These are phyloP conservation scores for Takifugu bimaculatus DNA, from an alignment of 2,113 vertebrate genomes.

Conservation along the genomic window DNA sequence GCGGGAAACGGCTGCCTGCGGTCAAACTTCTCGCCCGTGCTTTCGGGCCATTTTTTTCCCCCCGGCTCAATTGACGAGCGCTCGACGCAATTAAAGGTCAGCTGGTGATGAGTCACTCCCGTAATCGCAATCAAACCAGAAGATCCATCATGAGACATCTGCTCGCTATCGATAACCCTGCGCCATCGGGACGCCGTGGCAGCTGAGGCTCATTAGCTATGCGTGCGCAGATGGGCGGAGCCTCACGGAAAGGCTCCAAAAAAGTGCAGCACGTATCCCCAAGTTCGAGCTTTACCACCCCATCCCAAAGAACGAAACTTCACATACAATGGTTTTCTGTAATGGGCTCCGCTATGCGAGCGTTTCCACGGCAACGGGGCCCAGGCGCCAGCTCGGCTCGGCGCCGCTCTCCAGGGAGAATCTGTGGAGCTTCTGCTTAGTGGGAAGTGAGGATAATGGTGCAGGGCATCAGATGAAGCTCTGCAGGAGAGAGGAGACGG, in stretches of 20 bases:
- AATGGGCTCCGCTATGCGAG: slow-evolving; percentile 67
- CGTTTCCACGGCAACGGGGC: slow-evolving; percentile 73
- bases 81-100: slow-evolving; percentile 61
- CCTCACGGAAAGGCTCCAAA: too few species aligned
- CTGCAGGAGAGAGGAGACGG: slow-evolving; percentile 34
- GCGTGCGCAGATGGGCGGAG: too few species aligned
- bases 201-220: slow-evolving; percentile 50
- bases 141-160: slow-evolving; percentile 53
- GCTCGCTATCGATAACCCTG: slow-evolving; percentile 56
- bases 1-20: slow-evolving; percentile 3
- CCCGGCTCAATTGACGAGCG: slow-evolving; percentile 25
- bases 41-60: slow-evolving; percentile 7
- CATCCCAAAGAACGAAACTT: neutral
- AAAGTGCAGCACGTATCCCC: too few species aligned
- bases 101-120: slow-evolving; percentile 46
- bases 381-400: slow-evolving; percentile 61
- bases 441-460: slow-evolving; percentile 67
- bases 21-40: too few species aligned
- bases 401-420: slow-evolving; percentile 67
- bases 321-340: slow-evolving; percentile 55
- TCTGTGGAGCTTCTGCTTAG: slow-evolving; percentile 65
- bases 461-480: slow-evolving; percentile 62
- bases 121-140: slow-evolving; percentile 20
- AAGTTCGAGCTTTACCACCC: too few species aligned
- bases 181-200: slow-evolving; percentile 23